phyloP scores from a whole-genome alignment of 2,797 vertebrate species.

The Basileuterus tristriatus region DNA sequence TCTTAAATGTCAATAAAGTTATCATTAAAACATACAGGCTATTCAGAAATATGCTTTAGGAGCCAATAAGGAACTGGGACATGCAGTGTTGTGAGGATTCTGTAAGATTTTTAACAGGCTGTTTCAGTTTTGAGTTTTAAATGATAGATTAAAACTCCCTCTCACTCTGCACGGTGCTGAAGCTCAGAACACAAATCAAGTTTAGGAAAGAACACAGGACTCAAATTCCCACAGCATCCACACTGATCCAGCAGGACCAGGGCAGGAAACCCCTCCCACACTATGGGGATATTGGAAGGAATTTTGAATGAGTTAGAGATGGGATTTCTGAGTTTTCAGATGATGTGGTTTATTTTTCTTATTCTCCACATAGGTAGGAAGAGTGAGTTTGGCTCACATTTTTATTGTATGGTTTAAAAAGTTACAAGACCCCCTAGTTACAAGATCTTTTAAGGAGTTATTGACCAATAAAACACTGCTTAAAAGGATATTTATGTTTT shows the following conservation, averaged over 20 bases:
- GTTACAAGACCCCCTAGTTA: background rate
- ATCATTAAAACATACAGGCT: background rate
- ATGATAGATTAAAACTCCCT: background rate
- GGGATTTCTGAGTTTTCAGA: background rate
- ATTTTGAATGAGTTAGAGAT: background rate
- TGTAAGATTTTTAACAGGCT: background rate
- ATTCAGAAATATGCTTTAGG: background rate
- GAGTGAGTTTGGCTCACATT: background rate
- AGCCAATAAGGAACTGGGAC: background rate
- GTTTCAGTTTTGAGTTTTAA: background rate
- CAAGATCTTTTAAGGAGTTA: background rate
- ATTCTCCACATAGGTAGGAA: background rate
- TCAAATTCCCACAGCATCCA: background rate
- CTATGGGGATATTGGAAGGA: background rate
- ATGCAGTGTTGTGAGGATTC: background rate
- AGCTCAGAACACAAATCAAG: background rate
- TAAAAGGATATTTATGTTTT: background rate
- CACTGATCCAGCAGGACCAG: background rate
- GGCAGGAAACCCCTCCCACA: background rate
- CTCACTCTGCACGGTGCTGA: background rate
- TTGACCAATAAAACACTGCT: background rate
- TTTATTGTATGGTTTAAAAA: background rate
- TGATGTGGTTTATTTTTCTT: background rate
- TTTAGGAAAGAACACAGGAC: background rate
- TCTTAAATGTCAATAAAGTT: background rate